Conservation (phyloP, 2,797 vertebrate genomes). For the Sebastes alutus region DNA sequence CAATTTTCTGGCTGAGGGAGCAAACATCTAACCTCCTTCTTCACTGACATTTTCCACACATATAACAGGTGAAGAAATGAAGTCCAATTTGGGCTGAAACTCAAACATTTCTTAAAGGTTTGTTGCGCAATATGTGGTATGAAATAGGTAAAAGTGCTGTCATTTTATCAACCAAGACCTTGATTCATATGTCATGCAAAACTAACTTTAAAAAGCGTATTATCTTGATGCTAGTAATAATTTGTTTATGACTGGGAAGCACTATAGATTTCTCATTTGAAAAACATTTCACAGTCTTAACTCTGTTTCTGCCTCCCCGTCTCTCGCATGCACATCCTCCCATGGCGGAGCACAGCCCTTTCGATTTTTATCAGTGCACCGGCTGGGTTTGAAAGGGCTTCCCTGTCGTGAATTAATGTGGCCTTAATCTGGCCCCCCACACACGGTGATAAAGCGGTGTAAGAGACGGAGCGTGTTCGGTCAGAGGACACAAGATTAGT, state of each 20-base stretch:
- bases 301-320: not conserved
- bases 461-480: constrained; percentile 43
- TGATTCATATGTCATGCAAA: not conserved
- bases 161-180: not conserved
- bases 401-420: constrained; percentile 73
- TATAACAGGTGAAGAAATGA: not conserved
- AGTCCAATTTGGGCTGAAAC: not conserved
- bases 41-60: not conserved
- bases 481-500: constrained; percentile 73
- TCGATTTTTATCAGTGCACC: constrained; percentile 52
- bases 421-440: constrained; percentile 71
- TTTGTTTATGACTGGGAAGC: not conserved
- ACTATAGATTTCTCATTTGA: not conserved
- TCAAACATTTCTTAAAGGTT: not conserved
- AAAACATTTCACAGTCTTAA: not conserved
- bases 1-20: not conserved
- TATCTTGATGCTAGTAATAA: not conserved
- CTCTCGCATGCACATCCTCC: constrained; percentile 7
- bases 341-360: constrained; percentile 2
- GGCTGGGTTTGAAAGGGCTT: constrained; percentile 61
- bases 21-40: not conserved
- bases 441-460: constrained; percentile 50
- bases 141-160: not conserved
- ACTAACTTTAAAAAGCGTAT: not conserved
- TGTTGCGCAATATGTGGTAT: not conserved